Base-by-base conservation (phyloP, 2,888 invertebrate species). In the Drosophila ustulata region DNA sequence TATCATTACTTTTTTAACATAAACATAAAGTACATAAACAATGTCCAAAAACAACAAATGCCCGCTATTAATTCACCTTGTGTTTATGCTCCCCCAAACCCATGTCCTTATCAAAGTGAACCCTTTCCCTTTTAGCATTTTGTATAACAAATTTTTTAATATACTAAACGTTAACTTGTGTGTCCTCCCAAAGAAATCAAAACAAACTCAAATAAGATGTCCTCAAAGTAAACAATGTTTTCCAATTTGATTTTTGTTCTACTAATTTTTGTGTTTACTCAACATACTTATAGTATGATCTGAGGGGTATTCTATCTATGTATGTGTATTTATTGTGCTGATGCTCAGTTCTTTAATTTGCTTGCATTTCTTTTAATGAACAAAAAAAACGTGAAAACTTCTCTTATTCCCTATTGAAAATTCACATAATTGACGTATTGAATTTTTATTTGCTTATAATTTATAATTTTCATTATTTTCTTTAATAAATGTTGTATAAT, bases 111-210 rank as follows among this genome's bases (percentile, higher is more conserved):
- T 9, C 11, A 7, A 45, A 18, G 18, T 45, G 26, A 70, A 56
- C 49, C 28, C 49, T 66, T 70, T 70, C 66, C 63, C 65, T 67
- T 64, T 78, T 78, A 80, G 82, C 76, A 86, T 87, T 84, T 79
- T 79, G 77, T 76, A 64, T 57, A 71, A 41, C 50, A 58, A 63
- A 65, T 28, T 74, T 74, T 66, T 72, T 56, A 39, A 51, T 66
- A 66, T 52, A 65, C 26, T 57, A 63, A 66, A 71, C 58, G 63
- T 73, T 61, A 73, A 55, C 45, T 74, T 78, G 59, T 79, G 71
- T 78, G 74, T 68, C 75, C 74, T 46, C 45, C 62, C 34, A 39
- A 34, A 53, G 46, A 47, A 57, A 34, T 18, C 1, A 41, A 46
- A 37, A 7, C 1, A 46, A 57, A 30, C 23, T 26, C 23, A 28